Evolutionary conservation across 2,888 invertebrate species (phyloP).

Genomic region (Archips crataeganus): DNA sequence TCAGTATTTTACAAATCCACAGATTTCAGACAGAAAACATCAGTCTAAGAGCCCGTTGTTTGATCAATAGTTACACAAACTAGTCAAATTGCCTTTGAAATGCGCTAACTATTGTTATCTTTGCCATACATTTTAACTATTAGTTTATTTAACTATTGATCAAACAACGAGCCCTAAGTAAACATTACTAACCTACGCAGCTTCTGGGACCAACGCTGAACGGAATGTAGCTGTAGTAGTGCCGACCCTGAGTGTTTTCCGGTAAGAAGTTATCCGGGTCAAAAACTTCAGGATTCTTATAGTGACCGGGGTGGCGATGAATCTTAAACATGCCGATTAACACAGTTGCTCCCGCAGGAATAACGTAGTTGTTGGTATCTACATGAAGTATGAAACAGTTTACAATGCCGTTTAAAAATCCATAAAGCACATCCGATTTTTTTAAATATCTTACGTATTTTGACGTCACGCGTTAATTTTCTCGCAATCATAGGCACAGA

Average conservation of each 20-base stretch:
- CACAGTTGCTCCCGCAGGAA: conserved; percentile 90
- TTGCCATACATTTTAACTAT: no score
- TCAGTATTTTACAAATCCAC: no score
- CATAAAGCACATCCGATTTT: neutral
- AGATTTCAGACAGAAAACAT: neutral
- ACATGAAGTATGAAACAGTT: conserved; percentile 22
- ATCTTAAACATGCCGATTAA: conserved; percentile 88
- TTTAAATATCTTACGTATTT: conserved; percentile 81
- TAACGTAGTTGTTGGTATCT: conserved; percentile 87
- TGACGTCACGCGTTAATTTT: conserved; percentile 88
- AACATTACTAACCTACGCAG: conserved; percentile 87
- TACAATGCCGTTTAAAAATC: neutral
- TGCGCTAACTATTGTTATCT: no score
- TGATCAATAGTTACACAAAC: no score
- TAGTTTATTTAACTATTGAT: no score
- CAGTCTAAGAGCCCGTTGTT: no score
- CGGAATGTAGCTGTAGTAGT: conserved; percentile 92
- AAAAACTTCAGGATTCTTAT: conserved; percentile 89
- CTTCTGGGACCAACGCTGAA: conserved; percentile 93
- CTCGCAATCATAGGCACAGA: conserved; percentile 93
- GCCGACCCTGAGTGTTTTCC: conserved; percentile 90
- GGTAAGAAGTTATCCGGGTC: conserved; percentile 93
- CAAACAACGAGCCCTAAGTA: no score
- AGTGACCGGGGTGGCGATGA: conserved; percentile 88
- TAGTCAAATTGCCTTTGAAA: no score